Base-by-base conservation (phyloP, 1,140 invertebrate species). In the Argopecten irradians region DNA sequence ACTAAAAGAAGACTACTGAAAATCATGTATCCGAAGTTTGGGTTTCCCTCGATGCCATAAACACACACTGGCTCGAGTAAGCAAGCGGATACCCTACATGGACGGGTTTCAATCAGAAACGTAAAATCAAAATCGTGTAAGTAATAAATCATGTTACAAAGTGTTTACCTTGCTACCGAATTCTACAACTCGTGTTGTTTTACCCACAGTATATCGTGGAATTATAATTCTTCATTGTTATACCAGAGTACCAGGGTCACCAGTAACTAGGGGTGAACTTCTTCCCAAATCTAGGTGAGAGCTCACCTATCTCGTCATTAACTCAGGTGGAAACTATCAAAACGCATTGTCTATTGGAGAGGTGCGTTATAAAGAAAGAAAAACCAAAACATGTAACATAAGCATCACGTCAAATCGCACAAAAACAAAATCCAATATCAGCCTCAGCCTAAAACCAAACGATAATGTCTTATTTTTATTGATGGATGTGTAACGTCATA, bases 281-380 rank as follows among this genome's bases (percentile, higher is more conserved):
- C 55, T 5, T 71, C 55, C 55, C 55, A 71, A 71, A 71, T n/a
- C 11, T 71, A 71, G 55, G 55, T 71, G 55, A 71, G 55, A 71
- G 55, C 55, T 71, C 55, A 71, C 55, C 55, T 71, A 71, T 71
- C 55, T 71, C 55, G 55, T 71, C 55, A 71, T 71, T 71, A 71
- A 71, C 55, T 71, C 55, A 71, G 55, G 55, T 71, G 55, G 55
- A 71, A 71, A 71, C n/a, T 71, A 71, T 71, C 55, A 71, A 71
- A 71, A 71, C 55, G 5, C 55, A 28, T 28, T 71, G 55, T 71
- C 55, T 71, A 71, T 71, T 71, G 55, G n/a, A 71, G 55, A 71
- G 1, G 55, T 71, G 55, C 55, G n/a, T 71, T 71, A 71, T 71
- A 71, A 71, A 71, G 55, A 71, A 71, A 71, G 55, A 71, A 71